A percentile compares a stretch with the other conserved stretches of the same genome.
Conservation (phyloP, 2,888 invertebrate species). For the Hypolimnas misippus region DNA sequence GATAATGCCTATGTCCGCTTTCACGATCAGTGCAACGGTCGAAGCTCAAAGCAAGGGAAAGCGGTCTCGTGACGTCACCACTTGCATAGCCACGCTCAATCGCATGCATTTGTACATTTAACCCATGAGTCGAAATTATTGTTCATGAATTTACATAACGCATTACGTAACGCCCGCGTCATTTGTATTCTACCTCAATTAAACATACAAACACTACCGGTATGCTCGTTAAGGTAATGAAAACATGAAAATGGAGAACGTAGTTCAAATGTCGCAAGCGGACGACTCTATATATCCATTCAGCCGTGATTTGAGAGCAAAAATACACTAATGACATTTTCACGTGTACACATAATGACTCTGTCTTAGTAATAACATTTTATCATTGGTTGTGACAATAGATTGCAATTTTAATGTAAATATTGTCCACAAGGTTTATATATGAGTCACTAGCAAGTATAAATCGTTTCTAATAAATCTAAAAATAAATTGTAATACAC, state of each 20-base stretch:
- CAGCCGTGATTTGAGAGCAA: slow-evolving; percentile 28
- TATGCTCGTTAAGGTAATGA: slow-evolving; percentile 31
- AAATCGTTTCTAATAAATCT: background rate
- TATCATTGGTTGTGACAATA: slow-evolving; percentile 1
- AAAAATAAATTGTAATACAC: background rate
- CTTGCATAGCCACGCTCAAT: slow-evolving; percentile 53
- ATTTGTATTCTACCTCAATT: slow-evolving; percentile 26
- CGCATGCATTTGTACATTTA: slow-evolving; percentile 38
- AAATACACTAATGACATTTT: slow-evolving; percentile 38
- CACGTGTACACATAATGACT: slow-evolving; percentile 32
- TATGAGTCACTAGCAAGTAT: background rate
- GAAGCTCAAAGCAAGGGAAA: slow-evolving; percentile 62
- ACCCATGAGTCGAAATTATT: slow-evolving; percentile 32
- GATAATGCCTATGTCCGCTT: slow-evolving; percentile 57
- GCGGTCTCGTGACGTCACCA: slow-evolving; percentile 65
- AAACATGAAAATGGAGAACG: slow-evolving; percentile 35
- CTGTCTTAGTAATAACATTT: slow-evolving; percentile 6
- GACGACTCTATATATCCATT: slow-evolving; percentile 23
- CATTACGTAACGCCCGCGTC: slow-evolving; percentile 32
- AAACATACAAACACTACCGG: slow-evolving; percentile 26
- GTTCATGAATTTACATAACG: slow-evolving; percentile 45
- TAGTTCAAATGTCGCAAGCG: slow-evolving; percentile 40
- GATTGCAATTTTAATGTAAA: slow-evolving; percentile 1
- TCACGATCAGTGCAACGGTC: slow-evolving; percentile 64
- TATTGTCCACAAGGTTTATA: background rate